Evolutionary conservation across 1,140 invertebrate genomes (phyloP).

Genomic region (Dendrolimus punctatus): DNA sequence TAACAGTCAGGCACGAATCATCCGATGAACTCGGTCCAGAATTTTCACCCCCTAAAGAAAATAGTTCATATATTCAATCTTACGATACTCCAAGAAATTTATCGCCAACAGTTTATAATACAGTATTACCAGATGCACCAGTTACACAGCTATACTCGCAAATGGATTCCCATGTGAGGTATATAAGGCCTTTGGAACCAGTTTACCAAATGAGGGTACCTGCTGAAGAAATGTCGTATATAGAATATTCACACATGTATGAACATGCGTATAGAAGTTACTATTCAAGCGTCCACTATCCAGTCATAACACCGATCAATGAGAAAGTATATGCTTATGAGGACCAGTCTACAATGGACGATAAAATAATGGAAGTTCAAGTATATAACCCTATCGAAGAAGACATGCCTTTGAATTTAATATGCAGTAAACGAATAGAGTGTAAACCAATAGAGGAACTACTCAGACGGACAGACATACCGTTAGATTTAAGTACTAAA

Average conservation of each 20-base stretch:
- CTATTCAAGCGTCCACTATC: constrained; percentile 37
- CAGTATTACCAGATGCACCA: constrained; percentile 14
- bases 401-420: constrained; percentile 56
- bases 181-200: constrained; percentile 33
- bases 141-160: constrained; percentile 18
- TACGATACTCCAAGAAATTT: constrained; percentile 31
- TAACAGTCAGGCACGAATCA: constrained; percentile 27
- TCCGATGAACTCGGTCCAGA: constrained; percentile 35
- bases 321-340: constrained; percentile 42
- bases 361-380: constrained; percentile 18
- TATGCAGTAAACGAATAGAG: constrained; percentile 45
- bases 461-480: constrained; percentile 53
- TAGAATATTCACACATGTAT: constrained; percentile 57
- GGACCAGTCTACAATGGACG: constrained; percentile 22
- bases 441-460: constrained; percentile 45
- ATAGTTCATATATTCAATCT: constrained; percentile 20
- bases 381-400: constrained; percentile 18
- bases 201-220: constrained; percentile 46
- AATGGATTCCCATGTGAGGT: constrained; percentile 20
- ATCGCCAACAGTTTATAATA: constrained; percentile 23
- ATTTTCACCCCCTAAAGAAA: constrained; percentile 30
- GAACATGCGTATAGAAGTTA: constrained; percentile 54
- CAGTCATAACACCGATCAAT: constrained; percentile 32
- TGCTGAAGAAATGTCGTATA: constrained; percentile 49
- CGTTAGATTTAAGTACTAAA: constrained; percentile 68